Evolutionary conservation across 2,113 vertebrate genomes (phyloP).

Genomic region (Crotalus viridis): DNA sequence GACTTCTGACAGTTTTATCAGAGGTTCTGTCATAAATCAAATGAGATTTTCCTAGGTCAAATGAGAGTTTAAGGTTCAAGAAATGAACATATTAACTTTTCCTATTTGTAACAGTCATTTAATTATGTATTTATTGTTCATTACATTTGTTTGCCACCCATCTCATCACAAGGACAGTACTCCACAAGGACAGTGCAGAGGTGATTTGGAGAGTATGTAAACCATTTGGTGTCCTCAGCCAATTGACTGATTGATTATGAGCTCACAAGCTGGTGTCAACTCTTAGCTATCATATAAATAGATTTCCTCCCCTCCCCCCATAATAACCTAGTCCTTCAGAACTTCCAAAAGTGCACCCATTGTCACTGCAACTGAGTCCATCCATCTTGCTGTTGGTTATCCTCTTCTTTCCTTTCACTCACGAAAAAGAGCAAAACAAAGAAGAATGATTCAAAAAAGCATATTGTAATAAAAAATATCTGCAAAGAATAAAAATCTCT

Average conservation of each 20-base stretch:
- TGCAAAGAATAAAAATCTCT: background rate
- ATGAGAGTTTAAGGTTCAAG: background rate
- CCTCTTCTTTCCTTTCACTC: background rate
- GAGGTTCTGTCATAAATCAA: background rate
- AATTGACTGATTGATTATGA: background rate
- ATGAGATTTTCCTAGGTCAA: background rate
- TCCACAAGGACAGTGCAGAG: background rate
- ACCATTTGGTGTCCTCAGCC: background rate
- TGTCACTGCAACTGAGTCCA: background rate
- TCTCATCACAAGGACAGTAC: background rate
- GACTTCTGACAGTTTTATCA: background rate
- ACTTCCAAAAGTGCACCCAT: background rate
- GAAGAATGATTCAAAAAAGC: background rate
- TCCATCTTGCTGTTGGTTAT: background rate
- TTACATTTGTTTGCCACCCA: background rate
- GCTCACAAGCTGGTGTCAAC: background rate
- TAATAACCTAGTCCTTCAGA: background rate
- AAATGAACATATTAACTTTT: background rate
- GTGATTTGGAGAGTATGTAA: too few relatives aligned
- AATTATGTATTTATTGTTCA: background rate
- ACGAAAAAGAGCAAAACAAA: background rate
- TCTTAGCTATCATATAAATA: background rate
- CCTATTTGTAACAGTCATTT: background rate
- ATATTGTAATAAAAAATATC: background rate
- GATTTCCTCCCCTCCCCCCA: background rate